Evolutionary conservation across 2,113 vertebrate species (phyloP).

Genomic region (Anguilla japonica): DNA sequence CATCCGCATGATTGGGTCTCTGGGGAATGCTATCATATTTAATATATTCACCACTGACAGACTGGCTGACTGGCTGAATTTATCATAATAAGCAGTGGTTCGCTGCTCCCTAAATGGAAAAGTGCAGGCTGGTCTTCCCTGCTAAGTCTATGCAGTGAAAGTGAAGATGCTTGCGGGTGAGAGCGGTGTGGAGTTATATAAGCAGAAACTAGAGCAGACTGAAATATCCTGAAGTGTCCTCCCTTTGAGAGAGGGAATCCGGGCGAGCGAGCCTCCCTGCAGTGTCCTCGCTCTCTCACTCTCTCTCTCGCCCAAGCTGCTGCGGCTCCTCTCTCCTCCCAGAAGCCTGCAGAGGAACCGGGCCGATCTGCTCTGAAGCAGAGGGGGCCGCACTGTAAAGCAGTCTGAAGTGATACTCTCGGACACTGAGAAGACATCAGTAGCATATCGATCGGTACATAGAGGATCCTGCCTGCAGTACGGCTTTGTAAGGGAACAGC

Average conservation of each 20-base stretch:
- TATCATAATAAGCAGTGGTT: neutral
- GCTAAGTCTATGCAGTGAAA: neutral
- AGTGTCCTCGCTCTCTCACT: neutral
- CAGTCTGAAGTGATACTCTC: neutral
- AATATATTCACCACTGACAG: neutral
- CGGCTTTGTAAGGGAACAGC: neutral
- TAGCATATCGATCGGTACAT: neutral
- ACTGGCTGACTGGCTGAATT: neutral
- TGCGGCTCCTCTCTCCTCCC: neutral
- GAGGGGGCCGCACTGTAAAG: neutral
- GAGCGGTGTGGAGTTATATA: neutral
- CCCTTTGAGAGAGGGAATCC: neutral
- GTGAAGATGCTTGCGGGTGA: neutral
- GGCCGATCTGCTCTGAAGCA: neutral
- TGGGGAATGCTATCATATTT: neutral
- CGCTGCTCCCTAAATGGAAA: neutral
- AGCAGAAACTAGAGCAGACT: constrained; percentile 5
- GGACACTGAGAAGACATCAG: neutral
- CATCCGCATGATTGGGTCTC: neutral
- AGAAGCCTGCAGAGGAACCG: neutral
- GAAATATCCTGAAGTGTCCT: constrained; percentile 7
- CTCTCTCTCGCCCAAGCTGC: neutral
- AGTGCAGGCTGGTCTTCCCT: neutral
- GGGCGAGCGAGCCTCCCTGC: neutral
- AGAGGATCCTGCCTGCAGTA: neutral